A percentile compares a stretch with the other conserved stretches of the same genome.
Evolutionary conservation across 2,888 invertebrate genomes (phyloP).

Genomic region (Choreutis nemorana): DNA sequence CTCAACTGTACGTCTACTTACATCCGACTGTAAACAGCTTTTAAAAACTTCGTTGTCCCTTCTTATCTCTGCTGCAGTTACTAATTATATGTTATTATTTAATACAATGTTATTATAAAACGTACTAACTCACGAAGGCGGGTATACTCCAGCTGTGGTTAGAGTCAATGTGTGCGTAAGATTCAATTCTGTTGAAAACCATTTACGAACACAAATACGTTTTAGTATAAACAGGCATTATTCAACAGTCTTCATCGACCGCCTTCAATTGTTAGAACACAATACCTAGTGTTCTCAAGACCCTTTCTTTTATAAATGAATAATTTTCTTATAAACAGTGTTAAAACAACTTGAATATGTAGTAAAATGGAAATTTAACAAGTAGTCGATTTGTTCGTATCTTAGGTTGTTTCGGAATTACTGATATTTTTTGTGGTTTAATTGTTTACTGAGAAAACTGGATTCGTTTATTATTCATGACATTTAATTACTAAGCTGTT

Average conservation of each 20-base stretch:
- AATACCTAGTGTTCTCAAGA: slow-evolving; percentile 36
- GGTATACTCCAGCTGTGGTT: too few relatives aligned
- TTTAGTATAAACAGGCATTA: too few relatives aligned
- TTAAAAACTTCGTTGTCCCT: slow-evolving; percentile 55
- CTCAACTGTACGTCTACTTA: slow-evolving; percentile 46
- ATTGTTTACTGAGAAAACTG: slow-evolving; percentile 30
- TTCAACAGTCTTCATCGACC: too few relatives aligned
- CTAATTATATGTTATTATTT: slow-evolving; percentile 63
- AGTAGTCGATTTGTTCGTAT: slow-evolving; percentile 31
- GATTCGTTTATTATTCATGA: slow-evolving; percentile 34
- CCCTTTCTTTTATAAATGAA: slow-evolving; percentile 34
- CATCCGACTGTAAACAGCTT: slow-evolving; percentile 55
- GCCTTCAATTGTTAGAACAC: too few relatives aligned
- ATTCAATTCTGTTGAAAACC: too few relatives aligned
- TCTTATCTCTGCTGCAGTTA: slow-evolving; percentile 54
- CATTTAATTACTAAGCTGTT: slow-evolving; percentile 36
- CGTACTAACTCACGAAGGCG: too few relatives aligned
- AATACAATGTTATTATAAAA: slow-evolving; percentile 60
- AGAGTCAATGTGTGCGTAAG: too few relatives aligned
- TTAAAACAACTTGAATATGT: slow-evolving; percentile 29
- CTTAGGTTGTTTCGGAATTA: slow-evolving; percentile 27
- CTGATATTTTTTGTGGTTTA: slow-evolving; percentile 31
- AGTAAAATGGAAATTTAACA: slow-evolving; percentile 33
- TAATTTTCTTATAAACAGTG: slow-evolving; percentile 33
- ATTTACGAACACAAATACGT: too few relatives aligned